Evolutionary conservation across 2,888 invertebrate species (phyloP), one percentile per base, ranked within the genome.

Genomic region (Pandemis heparana): DNA sequence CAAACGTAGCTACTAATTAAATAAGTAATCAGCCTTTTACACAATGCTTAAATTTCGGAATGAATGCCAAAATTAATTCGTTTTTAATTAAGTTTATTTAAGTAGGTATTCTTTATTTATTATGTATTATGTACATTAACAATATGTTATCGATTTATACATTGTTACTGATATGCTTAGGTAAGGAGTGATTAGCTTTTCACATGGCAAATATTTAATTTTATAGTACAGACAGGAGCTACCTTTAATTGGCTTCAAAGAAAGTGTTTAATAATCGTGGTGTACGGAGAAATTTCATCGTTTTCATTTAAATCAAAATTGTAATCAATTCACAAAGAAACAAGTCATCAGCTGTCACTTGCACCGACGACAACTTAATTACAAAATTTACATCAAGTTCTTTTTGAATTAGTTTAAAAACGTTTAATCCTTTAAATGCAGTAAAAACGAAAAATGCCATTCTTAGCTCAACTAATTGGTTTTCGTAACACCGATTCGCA

Each of bases 121-220:
- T 65, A 61, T 10, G 53, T 77, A 75, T 68, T 82, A 83, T 83
- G 76, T 81, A 82, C 81, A 83, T 73, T 75, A 75, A 66, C 62
- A 69, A 75, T 77, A 77, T 38, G 41, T 48, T 76, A 73, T 73
- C 59, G 76, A 78, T 79, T 80, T 81, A 85, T 85, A 86, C 81
- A 84, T 82, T 80, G 64, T 83, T 79, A 82, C 78, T 90, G 92
- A 92, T 92, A 92, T 92, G 92, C 91, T 86, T 91, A 85, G 81
- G 81, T 87, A 87, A 78, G 82, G 80, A 83, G 80, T 79, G 76
- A 78, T 77, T 69, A 77, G 73, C 48, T 64, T 69, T 68, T 73
- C 63, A 68, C 62, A 73, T 59, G 63, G 68, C 61, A 71, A 67
- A 43, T 62, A 39, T 51, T 43, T 63, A 64, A 38, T 65, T 68